A percentile compares a stretch with the other conserved stretches of the same genome.
These are phyloP conservation scores for Meles meles DNA, from an alignment of 2,113 vertebrate genomes.

Conservation along the genomic window DNA sequence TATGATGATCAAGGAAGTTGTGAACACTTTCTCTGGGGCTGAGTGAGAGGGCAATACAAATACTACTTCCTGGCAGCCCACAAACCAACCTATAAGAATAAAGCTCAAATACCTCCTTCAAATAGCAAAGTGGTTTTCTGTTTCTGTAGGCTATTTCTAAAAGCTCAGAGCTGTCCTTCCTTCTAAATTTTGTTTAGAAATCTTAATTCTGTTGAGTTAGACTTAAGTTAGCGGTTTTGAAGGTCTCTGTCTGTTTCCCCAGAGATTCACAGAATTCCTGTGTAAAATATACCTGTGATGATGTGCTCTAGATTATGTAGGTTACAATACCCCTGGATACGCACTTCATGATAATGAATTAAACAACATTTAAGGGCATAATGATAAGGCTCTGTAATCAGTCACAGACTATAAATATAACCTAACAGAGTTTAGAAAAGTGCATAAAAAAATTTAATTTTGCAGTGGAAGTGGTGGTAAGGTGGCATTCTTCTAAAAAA, in stretches of 20 bases:
- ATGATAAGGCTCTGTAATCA: background rate
- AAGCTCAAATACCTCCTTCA: background rate
- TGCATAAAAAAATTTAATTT: background rate
- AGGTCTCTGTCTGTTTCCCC: background rate
- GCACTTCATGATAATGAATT: background rate
- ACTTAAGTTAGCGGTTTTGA: background rate
- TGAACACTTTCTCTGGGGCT: background rate
- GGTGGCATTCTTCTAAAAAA: background rate
- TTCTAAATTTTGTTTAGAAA: background rate
- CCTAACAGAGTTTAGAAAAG: background rate
- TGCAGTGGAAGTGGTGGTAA: background rate
- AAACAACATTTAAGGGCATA: background rate
- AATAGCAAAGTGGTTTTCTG: background rate
- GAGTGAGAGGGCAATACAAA: background rate
- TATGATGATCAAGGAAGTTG: background rate
- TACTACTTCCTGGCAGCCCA: background rate
- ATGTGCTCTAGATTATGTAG: background rate
- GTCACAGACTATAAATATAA: background rate
- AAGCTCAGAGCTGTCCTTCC: background rate
- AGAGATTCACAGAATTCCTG: background rate
- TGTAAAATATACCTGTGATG: background rate
- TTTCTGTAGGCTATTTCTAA: background rate
- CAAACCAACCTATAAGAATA: background rate
- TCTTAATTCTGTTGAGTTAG: slow-evolving; percentile 5
- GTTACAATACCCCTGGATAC: background rate